Evolutionary conservation across 2,888 invertebrate species (phyloP).

Genomic region (Nemotelus nigrinus): DNA sequence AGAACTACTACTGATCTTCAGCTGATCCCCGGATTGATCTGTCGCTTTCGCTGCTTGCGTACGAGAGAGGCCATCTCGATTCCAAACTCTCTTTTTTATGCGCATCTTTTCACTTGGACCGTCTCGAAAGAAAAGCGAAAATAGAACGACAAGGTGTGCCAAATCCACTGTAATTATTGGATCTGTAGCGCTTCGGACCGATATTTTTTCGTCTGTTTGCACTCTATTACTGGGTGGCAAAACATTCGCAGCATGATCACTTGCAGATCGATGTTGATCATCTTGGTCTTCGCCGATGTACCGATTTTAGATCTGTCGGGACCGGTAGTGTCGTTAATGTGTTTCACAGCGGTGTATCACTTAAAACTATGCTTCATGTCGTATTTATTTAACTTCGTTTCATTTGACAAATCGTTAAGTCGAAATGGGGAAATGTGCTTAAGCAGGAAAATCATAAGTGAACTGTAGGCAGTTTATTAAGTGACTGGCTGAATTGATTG

Average conservation of each 20-base stretch:
- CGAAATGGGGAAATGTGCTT: too few relatives aligned
- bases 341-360: conserved; percentile 39
- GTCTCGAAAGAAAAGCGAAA: background rate
- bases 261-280: conserved; percentile 12
- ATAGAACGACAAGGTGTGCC: conserved; percentile 27
- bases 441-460: too few relatives aligned
- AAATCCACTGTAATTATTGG: conserved; percentile 31
- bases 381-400: conserved; percentile 1
- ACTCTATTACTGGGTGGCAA: conserved; percentile 35
- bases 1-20: conserved; percentile 25
- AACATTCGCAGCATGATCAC: conserved; percentile 32
- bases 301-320: background rate
- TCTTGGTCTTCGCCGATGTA: background rate
- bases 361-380: conserved; percentile 27
- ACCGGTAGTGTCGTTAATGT: conserved; percentile 27
- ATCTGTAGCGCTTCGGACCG: conserved; percentile 23
- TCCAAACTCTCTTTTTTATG: background rate
- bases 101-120: background rate
- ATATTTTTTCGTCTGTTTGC: conserved; percentile 5
- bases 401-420: background rate
- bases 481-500: background rate
- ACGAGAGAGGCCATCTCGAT: background rate
- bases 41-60: background rate
- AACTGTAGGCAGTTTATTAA: background rate
- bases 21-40: conserved; percentile 27